Evolutionary conservation across 2,888 invertebrate genomes (phyloP).

Genomic region (Cheilosia pagana): DNA sequence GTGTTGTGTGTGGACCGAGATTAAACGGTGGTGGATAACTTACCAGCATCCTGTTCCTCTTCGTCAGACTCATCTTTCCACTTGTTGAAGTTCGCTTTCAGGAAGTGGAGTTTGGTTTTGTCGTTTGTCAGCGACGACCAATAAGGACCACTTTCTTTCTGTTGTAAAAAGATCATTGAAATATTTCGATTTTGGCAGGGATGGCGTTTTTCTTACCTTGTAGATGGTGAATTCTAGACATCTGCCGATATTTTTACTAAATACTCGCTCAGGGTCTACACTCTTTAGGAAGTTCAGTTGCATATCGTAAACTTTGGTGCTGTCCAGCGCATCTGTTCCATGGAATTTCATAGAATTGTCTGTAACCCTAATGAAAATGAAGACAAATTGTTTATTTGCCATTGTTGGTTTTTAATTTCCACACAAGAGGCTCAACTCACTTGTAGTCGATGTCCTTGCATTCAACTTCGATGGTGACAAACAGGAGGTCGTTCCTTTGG

Average conservation of each 20-base stretch:
- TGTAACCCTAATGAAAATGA: slow-evolving; percentile 85
- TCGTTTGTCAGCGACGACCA: slow-evolving; percentile 96
- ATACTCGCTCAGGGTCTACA: slow-evolving; percentile 91
- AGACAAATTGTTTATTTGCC: slow-evolving; percentile 1
- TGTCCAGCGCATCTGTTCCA: slow-evolving; percentile 91
- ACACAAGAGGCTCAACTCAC: slow-evolving; percentile 84
- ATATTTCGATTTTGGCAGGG: neutral
- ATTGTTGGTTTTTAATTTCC: neutral
- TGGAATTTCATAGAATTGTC: slow-evolving; percentile 91
- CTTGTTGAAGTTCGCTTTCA: slow-evolving; percentile 98
- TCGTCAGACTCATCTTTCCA: slow-evolving; percentile 99
- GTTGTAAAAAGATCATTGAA: slow-evolving; percentile 18
- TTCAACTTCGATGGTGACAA: slow-evolving; percentile 95
- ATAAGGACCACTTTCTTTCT: slow-evolving; percentile 89
- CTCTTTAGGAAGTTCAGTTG: slow-evolving; percentile 93
- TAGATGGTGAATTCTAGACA: slow-evolving; percentile 90
- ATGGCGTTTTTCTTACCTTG: slow-evolving; percentile 83
- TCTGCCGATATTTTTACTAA: slow-evolving; percentile 89
- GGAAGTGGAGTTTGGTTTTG: slow-evolving; percentile 95
- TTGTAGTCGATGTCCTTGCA: slow-evolving; percentile 93
- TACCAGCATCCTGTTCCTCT: slow-evolving; percentile 85
- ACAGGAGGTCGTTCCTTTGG: slow-evolving; percentile 92
- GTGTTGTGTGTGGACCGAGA: no score
- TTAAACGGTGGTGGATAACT: neutral
- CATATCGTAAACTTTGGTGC: slow-evolving; percentile 93